Evolutionary conservation across 2,888 invertebrate species (phyloP), one percentile per base, ranked within the genome.

Genomic region (Yponomeuta sedellus): DNA sequence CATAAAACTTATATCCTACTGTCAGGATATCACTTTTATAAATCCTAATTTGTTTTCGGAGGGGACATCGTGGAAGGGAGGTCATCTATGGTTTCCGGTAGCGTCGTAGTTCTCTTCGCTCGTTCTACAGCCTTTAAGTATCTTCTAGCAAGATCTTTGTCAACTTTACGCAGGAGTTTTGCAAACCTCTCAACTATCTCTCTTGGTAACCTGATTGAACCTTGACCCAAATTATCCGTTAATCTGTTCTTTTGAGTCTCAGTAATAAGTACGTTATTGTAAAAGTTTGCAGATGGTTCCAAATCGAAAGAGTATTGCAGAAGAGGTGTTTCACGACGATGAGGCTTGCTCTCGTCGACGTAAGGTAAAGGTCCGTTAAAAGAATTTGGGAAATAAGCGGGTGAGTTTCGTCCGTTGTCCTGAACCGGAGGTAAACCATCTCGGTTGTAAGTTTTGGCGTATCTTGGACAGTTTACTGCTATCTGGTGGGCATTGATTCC

Each of bases 311-410:
- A 11, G 16, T 10, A 12, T 19, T 20, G 5, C n/a, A 10, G n/a
- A 1, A 16, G 12, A 34, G 20, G 16, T 3, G 34, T n/a, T 28
- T 20, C 11, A 39, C 39, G 16, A 4, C 10, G 16, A 10, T 75
- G 75, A 0, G 84, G 83, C 8, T 70, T 70, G 58, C 69, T 75
- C 20, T 77, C 76, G 10, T 93, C 89, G 1, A 93, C 91, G 72
- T 93, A 93, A 34, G 93, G 93, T 69, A 93, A 92, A 0, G 98
- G 97, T 0, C 98, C 98, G 71, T 92, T 92, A 83, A 97, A 99
- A 67, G 97, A 97, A 88, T 99, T 99, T 0, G 98, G 98, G 85
- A 93, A 97, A 81, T 98, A 99, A 82, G 98, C 98, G 0, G 98
- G 98, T 0, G 95, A 95, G 52, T 95, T 96, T 28, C 92, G 94